These are phyloP conservation scores for Himalopsyche anomala DNA, from an alignment of 2,888 invertebrate genomes.

Conservation along the genomic window DNA sequence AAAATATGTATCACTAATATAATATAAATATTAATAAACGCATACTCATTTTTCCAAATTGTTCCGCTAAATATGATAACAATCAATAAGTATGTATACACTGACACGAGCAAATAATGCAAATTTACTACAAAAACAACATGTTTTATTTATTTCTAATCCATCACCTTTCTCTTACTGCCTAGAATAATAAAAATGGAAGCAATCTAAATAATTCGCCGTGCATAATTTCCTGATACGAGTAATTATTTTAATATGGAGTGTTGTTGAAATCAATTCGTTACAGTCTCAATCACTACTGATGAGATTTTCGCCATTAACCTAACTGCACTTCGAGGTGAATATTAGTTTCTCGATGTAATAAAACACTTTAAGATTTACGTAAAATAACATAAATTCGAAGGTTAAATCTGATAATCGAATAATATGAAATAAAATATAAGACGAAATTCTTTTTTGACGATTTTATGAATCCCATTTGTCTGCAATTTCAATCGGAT, in stretches of 20 bases:
- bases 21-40: too few species aligned
- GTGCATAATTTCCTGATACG: conserved; percentile 12
- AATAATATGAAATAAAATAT: too few species aligned
- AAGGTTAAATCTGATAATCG: too few species aligned
- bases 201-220: conserved; percentile 29
- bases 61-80: not conserved
- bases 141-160: not conserved
- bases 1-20: too few species aligned
- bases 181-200: conserved; percentile 29
- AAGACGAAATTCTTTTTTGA: too few species aligned
- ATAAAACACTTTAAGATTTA: too few species aligned
- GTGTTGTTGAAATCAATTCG: conserved; percentile 19
- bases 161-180: conserved; percentile 25
- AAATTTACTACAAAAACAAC: not conserved
- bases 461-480: too few species aligned
- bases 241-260: conserved; percentile 4
- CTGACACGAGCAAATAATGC: not conserved
- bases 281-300: not conserved
- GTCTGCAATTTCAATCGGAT: too few species aligned
- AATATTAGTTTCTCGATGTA: too few species aligned
- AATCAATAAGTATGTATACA: not conserved
- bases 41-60: not conserved
- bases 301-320: not conserved
- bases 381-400: too few species aligned
- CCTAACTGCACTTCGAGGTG: too few species aligned